Evolutionary conservation across 2,113 vertebrate genomes (phyloP), one percentile per base, ranked within the genome.

Genomic region (Phylloscopus trochilus): DNA sequence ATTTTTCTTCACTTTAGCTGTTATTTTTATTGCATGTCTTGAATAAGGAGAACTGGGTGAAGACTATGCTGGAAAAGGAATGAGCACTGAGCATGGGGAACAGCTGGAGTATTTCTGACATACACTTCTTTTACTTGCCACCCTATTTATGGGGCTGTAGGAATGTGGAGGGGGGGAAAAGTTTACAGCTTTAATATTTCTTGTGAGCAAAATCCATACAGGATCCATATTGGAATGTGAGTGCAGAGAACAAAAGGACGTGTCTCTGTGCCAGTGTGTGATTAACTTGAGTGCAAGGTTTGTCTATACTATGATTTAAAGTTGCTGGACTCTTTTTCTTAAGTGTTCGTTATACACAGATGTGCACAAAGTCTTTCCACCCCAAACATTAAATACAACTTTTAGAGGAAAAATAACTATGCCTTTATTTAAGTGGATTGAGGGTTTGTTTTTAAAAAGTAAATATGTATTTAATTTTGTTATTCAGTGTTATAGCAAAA

Each of bases 141-240:
- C 90, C 81, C 85, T 91, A 58, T 93, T 94, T 91, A 96, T 91
- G 63, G 84, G 58, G 85, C 62, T 75, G 53, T 35, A 89, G 92
- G 90, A 97, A 97, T 96, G 79, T 86, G 76, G 64, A 96, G 47
- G 84, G 68, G 17, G 73, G 97, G 92, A 93, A 92, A 90, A 91
- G 83, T 97, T 96, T 96, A 98, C 89, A 92, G 79, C 96, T 93
- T 96, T 95, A 93, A 93, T 96, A 92, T 89, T 96, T 90, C 86
- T 92, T 95, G 72, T 93, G 96, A 96, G 89, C 49, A 75, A 95
- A 95, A 96, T 93, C 93, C 89, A 83, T 92, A 89, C 67, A 96
- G 90, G 93, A 93, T 94, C 51, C 87, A 87, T 95, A 93, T 86
- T 15, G 64, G 93, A 96, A 88, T 51, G 91, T 92, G 82, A 96